Percentiles rank a stretch among this genome's conserved stretches.
phyloP scores from a whole-genome alignment of 2,888 invertebrate genomes.

The Athrips mouffetella region DNA sequence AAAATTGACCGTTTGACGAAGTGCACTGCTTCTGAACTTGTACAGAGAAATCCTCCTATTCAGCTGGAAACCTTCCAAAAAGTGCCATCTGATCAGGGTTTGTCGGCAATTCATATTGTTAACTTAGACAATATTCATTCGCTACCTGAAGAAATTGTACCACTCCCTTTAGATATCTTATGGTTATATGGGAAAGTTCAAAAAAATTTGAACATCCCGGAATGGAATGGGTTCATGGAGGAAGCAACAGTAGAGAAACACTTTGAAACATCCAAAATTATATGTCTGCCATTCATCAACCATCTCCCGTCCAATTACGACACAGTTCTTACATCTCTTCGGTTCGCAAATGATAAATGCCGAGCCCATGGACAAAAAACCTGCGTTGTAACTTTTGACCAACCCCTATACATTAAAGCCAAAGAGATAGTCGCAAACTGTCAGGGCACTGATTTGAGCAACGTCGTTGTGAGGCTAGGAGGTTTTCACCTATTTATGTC shows the following conservation, averaged over 20 bases:
- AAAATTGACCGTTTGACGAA: too few relatives aligned
- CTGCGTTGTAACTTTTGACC: conserved; percentile 32
- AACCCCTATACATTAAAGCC: conserved; percentile 35
- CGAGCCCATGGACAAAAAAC: conserved; percentile 26
- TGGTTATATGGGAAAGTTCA: too few relatives aligned
- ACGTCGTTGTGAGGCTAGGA: conserved; percentile 33
- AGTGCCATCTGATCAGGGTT: too few relatives aligned
- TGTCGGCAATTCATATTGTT: too few relatives aligned
- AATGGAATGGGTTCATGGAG: conserved; percentile 29
- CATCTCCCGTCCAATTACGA: conserved; percentile 31
- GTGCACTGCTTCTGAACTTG: too few relatives aligned
- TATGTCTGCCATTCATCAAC: conserved; percentile 35
- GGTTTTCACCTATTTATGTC: conserved; percentile 41
- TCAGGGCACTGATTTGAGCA: conserved; percentile 23
- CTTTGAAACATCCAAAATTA: conserved; percentile 29
- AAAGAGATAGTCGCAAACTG: conserved; percentile 30
- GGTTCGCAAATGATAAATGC: conserved; percentile 27
- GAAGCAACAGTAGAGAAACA: conserved; percentile 22
- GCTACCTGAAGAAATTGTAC: too few relatives aligned
- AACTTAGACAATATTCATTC: too few relatives aligned
- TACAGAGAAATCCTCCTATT: too few relatives aligned
- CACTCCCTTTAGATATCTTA: too few relatives aligned
- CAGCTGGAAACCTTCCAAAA: too few relatives aligned
- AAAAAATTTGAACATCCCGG: too few relatives aligned
- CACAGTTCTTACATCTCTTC: conserved; percentile 34